These are phyloP conservation scores for Microcebus lehilahytsara DNA, from an alignment of 2,113 vertebrate genomes.

Conservation along the genomic window DNA sequence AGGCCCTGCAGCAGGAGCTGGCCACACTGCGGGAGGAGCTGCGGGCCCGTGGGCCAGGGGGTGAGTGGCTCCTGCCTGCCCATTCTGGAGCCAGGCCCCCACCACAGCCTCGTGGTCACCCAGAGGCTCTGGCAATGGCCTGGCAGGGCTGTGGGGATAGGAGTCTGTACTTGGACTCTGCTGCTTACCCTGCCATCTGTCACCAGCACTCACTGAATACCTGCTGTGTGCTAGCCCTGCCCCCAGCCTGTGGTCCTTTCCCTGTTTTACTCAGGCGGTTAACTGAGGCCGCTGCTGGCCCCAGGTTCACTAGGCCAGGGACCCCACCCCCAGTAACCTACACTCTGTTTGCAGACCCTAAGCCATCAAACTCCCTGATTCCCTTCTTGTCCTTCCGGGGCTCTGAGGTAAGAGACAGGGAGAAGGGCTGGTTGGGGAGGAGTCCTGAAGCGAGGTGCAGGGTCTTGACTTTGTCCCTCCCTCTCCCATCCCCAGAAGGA, in stretches of 20 bases:
- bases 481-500: constrained; percentile 69
- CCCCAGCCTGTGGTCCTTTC: not conserved
- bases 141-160: not conserved
- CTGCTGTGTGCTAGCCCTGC: not conserved
- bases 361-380: constrained; percentile 67
- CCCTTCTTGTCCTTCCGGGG: constrained; percentile 77
- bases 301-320: not conserved
- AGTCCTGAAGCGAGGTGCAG: not conserved
- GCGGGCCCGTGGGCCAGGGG: constrained; percentile 41
- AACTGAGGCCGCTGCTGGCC: not conserved
- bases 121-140: not conserved
- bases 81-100: too few species aligned
- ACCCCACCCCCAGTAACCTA: not conserved
- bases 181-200: not conserved
- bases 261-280: not conserved
- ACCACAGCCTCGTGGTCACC: not conserved
- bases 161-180: not conserved
- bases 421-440: rapidly evolving
- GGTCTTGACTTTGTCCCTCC: not conserved
- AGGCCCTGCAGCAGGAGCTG: constrained; percentile 76
- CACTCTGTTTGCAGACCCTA: constrained; percentile 66
- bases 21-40: constrained; percentile 72
- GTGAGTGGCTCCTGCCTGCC: not conserved
- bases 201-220: not conserved
- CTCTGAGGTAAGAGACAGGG: constrained; percentile 62